Conservation (phyloP, 1,140 invertebrate genomes). For the Drosophila malerkotliana region DNA sequence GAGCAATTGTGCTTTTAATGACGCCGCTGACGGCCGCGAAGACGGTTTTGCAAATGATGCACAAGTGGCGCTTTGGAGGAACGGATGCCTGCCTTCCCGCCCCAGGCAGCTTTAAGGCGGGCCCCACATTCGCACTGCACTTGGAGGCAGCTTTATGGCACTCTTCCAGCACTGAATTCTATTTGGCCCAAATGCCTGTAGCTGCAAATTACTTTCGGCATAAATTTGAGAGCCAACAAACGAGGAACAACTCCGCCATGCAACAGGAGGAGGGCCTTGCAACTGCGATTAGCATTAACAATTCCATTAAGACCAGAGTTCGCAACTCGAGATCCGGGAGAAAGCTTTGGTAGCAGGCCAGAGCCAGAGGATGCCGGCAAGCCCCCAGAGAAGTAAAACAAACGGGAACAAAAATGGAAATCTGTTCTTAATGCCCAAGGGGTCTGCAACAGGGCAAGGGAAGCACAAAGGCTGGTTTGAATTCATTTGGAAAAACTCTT, state of each 20-base stretch:
- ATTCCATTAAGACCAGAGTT: conserved; percentile 68
- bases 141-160: conserved; percentile 34
- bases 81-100: not conserved
- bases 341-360: conserved; percentile 56
- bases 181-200: conserved; percentile 28
- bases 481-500: too few relatives aligned
- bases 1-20: conserved; percentile 65
- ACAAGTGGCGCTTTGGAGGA: conserved; percentile 52
- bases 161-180: conserved; percentile 35
- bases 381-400: too few relatives aligned
- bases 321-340: conserved; percentile 29
- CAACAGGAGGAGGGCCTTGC: conserved; percentile 22
- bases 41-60: conserved; percentile 75
- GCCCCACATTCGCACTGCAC: conserved; percentile 32
- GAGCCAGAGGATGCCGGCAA: not conserved
- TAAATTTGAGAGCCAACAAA: conserved; percentile 43
- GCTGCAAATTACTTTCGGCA: conserved; percentile 46
- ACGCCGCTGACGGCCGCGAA: conserved; percentile 40
- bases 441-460: too few relatives aligned
- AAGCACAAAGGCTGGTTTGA: too few relatives aligned
- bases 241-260: conserved; percentile 20
- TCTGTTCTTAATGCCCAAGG: too few relatives aligned
- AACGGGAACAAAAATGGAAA: too few relatives aligned
- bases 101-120: not conserved
- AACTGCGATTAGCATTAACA: conserved; percentile 67